A percentile compares a stretch with the other conserved stretches of the same genome.
These are phyloP conservation scores for Alentia gelatinosa DNA, from an alignment of 2,888 invertebrate genomes.

Conservation along the genomic window DNA sequence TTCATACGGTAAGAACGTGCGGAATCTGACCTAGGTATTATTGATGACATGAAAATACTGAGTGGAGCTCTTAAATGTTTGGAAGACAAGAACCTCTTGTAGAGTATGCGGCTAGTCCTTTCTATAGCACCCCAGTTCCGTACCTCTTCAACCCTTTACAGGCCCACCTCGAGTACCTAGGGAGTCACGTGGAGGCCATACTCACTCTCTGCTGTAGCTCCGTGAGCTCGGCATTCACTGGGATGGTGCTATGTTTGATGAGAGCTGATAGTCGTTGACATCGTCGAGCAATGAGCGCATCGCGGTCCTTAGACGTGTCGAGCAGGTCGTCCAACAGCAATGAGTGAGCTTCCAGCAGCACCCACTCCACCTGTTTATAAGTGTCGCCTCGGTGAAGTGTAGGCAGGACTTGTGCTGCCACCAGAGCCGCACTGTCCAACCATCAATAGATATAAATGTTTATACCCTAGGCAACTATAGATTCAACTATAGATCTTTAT, in stretches of 20 bases:
- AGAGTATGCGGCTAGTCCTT: no score
- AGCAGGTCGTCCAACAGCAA: constrained; percentile 72
- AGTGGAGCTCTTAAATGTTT: no score
- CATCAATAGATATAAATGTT: background rate
- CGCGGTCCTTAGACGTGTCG: constrained; percentile 66
- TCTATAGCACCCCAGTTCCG: no score
- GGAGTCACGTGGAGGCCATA: no score
- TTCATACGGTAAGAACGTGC: no score
- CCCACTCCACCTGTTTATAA: constrained; percentile 79
- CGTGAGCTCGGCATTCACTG: constrained; percentile 73
- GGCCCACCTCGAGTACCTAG: no score
- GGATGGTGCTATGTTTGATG: constrained; percentile 75
- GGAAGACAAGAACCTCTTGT: no score
- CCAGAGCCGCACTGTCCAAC: constrained; percentile 73
- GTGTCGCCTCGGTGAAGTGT: constrained; percentile 74
- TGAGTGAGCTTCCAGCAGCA: constrained; percentile 77
- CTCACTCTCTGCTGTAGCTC: constrained; percentile 75
- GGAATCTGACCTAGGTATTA: no score
- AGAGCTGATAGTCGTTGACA: constrained; percentile 77
- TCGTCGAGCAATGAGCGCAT: constrained; percentile 71
- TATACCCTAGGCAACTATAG: no score
- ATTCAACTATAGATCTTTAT: no score
- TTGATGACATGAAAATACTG: no score
- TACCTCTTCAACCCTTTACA: no score
- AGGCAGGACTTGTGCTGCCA: constrained; percentile 75